phyloP scores from a whole-genome alignment of 2,797 vertebrate species.

The Cuniculus paca region DNA sequence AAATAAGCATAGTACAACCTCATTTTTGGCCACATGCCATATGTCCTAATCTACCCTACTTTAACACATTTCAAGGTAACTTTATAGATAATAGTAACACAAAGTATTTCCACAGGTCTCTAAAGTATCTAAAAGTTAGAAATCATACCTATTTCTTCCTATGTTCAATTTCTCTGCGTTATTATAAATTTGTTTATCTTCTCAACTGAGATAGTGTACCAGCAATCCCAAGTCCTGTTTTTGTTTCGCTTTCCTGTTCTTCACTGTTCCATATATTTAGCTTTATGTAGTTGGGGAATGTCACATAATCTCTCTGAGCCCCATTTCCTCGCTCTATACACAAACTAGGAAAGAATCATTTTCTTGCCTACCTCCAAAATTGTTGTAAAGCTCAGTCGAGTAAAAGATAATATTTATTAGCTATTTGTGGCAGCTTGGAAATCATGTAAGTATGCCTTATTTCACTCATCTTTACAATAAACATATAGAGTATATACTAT shows the following conservation, averaged over 20 bases:
- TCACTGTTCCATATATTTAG: not conserved
- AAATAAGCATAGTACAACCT: not conserved
- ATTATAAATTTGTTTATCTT: slow-evolving; percentile 7
- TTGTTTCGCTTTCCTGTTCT: not conserved
- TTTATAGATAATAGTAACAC: slow-evolving; percentile 16
- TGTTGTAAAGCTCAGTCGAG: not conserved
- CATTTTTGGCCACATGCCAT: not conserved
- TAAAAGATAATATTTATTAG: slow-evolving; percentile 9
- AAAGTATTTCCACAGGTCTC: not conserved
- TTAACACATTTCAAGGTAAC: slow-evolving; percentile 12
- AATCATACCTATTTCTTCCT: slow-evolving; percentile 4
- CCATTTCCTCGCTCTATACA: not conserved
- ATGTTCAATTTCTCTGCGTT: slow-evolving; percentile 3
- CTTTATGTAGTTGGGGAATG: not conserved
- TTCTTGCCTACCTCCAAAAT: slow-evolving; percentile 33
- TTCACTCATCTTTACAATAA: not conserved
- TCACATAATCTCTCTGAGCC: not conserved
- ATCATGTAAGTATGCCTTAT: not conserved
- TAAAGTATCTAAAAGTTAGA: slow-evolving; percentile 10
- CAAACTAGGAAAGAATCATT: not conserved
- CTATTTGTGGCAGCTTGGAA: not conserved
- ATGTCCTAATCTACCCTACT: not conserved
- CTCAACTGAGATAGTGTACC: not conserved
- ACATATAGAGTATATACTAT: not conserved
- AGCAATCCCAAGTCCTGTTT: not conserved